Conservation (phyloP, 2,888 invertebrate genomes). For the Drosophila anceps region DNA sequence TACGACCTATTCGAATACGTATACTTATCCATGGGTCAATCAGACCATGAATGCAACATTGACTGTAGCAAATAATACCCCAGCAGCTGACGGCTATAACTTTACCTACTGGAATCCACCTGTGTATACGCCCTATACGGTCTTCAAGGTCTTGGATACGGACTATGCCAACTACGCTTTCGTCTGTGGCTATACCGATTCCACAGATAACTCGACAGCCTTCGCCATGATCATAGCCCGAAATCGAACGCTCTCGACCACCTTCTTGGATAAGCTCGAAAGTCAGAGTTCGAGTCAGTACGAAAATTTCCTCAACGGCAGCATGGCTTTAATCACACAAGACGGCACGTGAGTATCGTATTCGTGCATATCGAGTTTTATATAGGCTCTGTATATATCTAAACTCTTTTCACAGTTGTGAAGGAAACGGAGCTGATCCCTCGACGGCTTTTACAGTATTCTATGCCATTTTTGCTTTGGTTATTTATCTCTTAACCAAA, state of each 20-base stretch:
- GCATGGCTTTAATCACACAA: constrained; percentile 66
- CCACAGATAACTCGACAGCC: constrained; percentile 48
- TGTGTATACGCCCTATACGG: constrained; percentile 40
- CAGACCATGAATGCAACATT: constrained; percentile 62
- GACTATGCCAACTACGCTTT: constrained; percentile 70
- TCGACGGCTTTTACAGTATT: constrained; percentile 23
- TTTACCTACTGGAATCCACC: constrained; percentile 67
- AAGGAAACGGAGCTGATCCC: constrained; percentile 41
- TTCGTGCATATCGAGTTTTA: neutral
- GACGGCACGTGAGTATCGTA: constrained; percentile 60
- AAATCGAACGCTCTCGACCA: constrained; percentile 40
- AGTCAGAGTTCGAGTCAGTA: constrained; percentile 31
- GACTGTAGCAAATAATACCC: constrained; percentile 26
- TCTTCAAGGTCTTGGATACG: constrained; percentile 68
- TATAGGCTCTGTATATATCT: neutral
- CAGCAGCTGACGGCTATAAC: constrained; percentile 52
- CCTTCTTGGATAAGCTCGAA: constrained; percentile 46
- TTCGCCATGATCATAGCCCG: constrained; percentile 71
- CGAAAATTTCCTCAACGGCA: constrained; percentile 59
- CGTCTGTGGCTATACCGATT: constrained; percentile 77
- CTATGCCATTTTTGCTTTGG: constrained; percentile 38
- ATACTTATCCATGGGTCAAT: constrained; percentile 62
- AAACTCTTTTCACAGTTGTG: constrained; percentile 31
- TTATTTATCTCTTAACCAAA: constrained; percentile 37
- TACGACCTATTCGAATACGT: constrained; percentile 64